Base-by-base conservation (phyloP, 1,140 invertebrate genomes). In the Liolophura sinensis region DNA sequence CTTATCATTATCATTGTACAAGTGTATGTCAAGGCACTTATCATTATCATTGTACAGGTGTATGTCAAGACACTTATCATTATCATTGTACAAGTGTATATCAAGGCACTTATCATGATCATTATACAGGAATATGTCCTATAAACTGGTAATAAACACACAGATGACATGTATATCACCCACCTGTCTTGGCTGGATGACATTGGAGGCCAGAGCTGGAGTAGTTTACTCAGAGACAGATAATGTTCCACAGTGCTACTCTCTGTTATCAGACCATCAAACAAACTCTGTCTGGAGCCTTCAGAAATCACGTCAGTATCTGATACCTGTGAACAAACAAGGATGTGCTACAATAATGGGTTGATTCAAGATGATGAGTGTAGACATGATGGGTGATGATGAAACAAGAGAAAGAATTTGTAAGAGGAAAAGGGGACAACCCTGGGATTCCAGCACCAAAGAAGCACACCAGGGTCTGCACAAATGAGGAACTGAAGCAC, bases 121-220 rank as follows among this genome's bases (percentile, higher is more conserved):
- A 27, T 14, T 9, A 50, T 48, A 50, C 31, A 18, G 55, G 24
- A 6, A 59, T 16, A 1, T 55, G 57, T 50, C 60, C 47, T 31
- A 49, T 65, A 50, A 50, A 65, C 3, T 50, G 64, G 57, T 22
- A 64, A 58, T 22, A 27, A 20, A 14, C 24, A 27, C 64, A 46
- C 60, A 24, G 46, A 27, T 27, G n/a, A 14, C 1, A 6, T 14
- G 12, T 9, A 20, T 49, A 50, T 7, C 27, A 55, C 62, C 64
- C 52, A 65, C 63, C 9, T 22, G 20, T 61, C 51, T 47, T 60
- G 31, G 6, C 27, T 16, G 48, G 59, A 25, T 51, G 52, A 46
- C 1, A 74, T 55, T 47, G 69, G 51, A 47, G 77, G 77, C 77
- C 77, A 78, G n/a, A 76, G 63, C 22, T 71, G 59, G 20, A 78